Base-by-base conservation (phyloP, 2,888 invertebrate genomes). In the Coelopa pilipes region DNA sequence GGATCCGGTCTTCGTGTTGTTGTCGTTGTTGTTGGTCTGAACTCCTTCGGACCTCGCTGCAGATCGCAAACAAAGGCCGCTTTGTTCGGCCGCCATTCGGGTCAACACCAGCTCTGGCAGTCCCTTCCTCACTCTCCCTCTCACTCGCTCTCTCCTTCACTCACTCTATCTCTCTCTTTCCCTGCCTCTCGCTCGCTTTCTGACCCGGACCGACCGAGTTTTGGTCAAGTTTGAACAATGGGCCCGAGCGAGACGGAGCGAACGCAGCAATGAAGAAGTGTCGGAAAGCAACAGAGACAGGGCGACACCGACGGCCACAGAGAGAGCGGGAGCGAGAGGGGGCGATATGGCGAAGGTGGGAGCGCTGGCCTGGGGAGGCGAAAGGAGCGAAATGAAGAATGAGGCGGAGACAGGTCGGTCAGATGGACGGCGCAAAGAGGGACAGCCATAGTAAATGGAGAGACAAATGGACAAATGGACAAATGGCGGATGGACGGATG, bases 31-130 rank as follows among this genome's bases (percentile, higher is more conserved):
- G 21, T 55, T 46, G 55, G 53, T 70, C 21, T 34, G 59, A 70
- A 49, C 60, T 70, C n/a, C 55, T 68, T 21, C 50, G 47, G 24
- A 47, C 47, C 49, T 63, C 55, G 63, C 46, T 65, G 53, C 71
- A 53, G 55, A 65, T 71, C 65, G 71, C 46, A 65, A 63, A 65
- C 71, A 71, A 71, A 71, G 60, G 46, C 53, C 24, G 46, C 15
- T 55, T 71, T 71, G 71, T 71, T 71, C 49, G 34, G 34, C 34
- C 66, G n/a, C 60, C 71, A 71, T 63, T 71, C 55, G 17, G 65
- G 71, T 71, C 71, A 71, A 71, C 71, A 71, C 50, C 71, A 62
- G 62, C 63, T 50, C 34, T 49, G 4, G 34, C 34, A 34, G 4
- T 34, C 7, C 7, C 34, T 34, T 7, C 7, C 34, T 34, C 34